Evolutionary conservation across 2,888 invertebrate genomes (phyloP), one percentile per base, ranked within the genome.

Genomic region (Scrobipalpa costella): DNA sequence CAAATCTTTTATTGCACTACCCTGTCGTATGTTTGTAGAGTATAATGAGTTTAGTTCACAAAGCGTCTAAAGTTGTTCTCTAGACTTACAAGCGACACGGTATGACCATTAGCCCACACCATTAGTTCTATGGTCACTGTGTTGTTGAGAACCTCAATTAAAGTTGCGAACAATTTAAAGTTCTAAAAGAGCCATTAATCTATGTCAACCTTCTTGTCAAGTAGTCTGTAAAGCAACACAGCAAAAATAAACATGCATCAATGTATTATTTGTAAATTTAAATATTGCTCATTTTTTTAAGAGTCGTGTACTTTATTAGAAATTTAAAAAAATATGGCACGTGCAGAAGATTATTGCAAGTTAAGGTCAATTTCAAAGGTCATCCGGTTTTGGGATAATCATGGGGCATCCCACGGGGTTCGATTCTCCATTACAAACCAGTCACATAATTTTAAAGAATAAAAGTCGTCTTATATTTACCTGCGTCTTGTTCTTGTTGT

Each of bases 81-180:
- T 13, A 13, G 19, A 13, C 2, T 7, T n/a, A n/a, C n/a, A 15
- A 27, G 52, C 19, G 52, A 55, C 55, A 55, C 27, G 27, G 33
- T 55, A n/a, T 15, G 17, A 19, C 57, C 55, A 55, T 55, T 55
- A 55, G 55, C 33, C 55, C 33, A 33, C 55, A 55, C 55, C 55
- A 55, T 55, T 55, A 55, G 21, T 33, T 33, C 55, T 55, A 27
- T 55, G 33, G 33, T 33, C 52, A 52, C 52, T 55, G 13, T 55
- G 55, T 55, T 55, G 55, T 55, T 34, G 55, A 34, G 55, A 55
- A 34, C 55, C 55, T 55, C 55, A 55, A 55, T 55, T 55, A 55
- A 55, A 55, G 11, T 55, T n/a, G 55, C 33, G 33, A 55, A 27
- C 55, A 27, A 34, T 55, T 27, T 55, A 33, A 55, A 55, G 55